Percentiles rank a stretch among this genome's conserved stretches.
These are phyloP conservation scores for Aphelocoma coerulescens DNA, from an alignment of 2,113 vertebrate species.

Conservation along the genomic window DNA sequence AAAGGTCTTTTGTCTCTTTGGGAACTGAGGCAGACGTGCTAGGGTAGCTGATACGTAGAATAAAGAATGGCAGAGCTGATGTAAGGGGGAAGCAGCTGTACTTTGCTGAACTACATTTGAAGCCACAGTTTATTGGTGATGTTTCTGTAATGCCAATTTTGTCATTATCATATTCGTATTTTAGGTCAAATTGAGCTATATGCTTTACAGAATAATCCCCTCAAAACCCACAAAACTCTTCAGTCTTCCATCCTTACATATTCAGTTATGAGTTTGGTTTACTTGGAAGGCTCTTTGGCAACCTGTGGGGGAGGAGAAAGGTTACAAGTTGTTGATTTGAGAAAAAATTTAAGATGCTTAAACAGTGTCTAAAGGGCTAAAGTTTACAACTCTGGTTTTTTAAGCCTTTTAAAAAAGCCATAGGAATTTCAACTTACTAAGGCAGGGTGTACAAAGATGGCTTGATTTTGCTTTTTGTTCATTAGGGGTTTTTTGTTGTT, in stretches of 20 bases:
- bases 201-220: neutral
- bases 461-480: neutral
- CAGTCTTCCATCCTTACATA: neutral
- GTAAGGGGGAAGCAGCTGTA: constrained; percentile 54
- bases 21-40: constrained; percentile 64
- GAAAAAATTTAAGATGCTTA: neutral
- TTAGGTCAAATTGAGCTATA: neutral
- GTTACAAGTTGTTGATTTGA: neutral
- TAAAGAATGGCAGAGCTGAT: constrained; percentile 49
- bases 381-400: neutral
- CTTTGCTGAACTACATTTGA: neutral
- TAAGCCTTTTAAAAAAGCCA: neutral
- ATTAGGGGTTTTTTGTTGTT: neutral
- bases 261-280: neutral
- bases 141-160: neutral
- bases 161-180: neutral
- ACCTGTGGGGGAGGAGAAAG: neutral
- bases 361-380: neutral
- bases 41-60: constrained; percentile 58
- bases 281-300: neutral
- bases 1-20: constrained; percentile 65
- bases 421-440: neutral
- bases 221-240: neutral
- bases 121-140: neutral
- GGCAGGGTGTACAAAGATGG: neutral